Base-by-base conservation (phyloP, 2,888 invertebrate genomes). In the Myathropa florea region DNA sequence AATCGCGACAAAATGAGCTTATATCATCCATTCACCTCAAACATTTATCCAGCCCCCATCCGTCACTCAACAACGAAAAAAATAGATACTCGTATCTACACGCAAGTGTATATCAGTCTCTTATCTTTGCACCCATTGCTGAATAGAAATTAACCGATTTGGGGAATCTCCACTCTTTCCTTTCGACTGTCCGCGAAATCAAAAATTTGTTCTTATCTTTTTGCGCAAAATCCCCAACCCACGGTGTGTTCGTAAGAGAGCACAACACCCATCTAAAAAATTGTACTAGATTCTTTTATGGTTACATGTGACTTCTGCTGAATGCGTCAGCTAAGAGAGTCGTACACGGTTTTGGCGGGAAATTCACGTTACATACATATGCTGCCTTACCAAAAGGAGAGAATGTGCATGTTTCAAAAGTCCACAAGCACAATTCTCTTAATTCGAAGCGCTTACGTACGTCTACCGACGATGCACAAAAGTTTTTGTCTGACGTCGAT, bases 261-360 rank as follows among this genome's bases (percentile, higher is more conserved):
- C n/a, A n/a, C n/a, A n/a, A 21, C 10, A 12, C 46, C 10, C 24
- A 12, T 65, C 10, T 10, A 28, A 10, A 14, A 82, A 80, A 80
- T 76, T 72, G 84, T 84, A 84, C 60, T 81, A 84, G 84, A 84
- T 81, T 63, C 24, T 7, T 14, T 1, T 4, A n/a, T 46, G 46
- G 14, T 33, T 23, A 23, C 64, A 71, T 53, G 46, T 53, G 46
- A 65, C 70, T 59, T 60, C 24, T 59, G 78, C 70, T 78, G 78
- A 78, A 78, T 78, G 39, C 18, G 33, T n/a, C 18, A n/a, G 14
- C 21, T 33, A 67, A 77, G 65, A 77, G 71, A 36, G 23, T 21
- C 28, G 28, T 12, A 4, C n/a, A 3, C 1, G 1, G 3, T 83
- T 78, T 83, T 78, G 71, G 78, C 79, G 78, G 61, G 72, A 83